Base-by-base conservation (phyloP, 2,888 invertebrate species). In the Eurois occulta region DNA sequence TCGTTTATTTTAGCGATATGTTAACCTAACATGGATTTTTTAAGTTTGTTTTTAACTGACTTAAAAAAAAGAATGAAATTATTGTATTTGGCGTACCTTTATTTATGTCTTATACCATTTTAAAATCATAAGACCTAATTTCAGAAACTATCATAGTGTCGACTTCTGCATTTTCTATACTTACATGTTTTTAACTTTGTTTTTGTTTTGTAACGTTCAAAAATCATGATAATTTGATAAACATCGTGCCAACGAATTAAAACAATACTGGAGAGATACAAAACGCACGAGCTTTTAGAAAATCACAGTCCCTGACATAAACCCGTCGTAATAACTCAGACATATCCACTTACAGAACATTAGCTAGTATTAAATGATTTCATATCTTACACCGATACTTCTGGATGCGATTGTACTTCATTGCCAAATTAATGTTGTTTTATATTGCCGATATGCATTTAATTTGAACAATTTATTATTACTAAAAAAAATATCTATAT, bases 331-430 rank as follows among this genome's bases (percentile, higher is more conserved):
- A 81, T 73, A 78, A 86, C 55, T 72, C 48, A 76, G 38, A 89
- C 88, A 89, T 89, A 87, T 87, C 89, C 76, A 76, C 67, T 55
- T 70, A 81, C 67, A 80, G 43, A 69, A 77, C 55, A 67, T 67
- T 82, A 86, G 78, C 75, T 62, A 81, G 55, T 77, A 68, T 77
- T 62, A 64, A 75, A 75, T 70, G 55, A 77, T 77, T 85, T 80
- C 73, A 80, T 64, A 48, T 78, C 69, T 80, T 77, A 10, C 28
- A 18, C 58, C 32, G 32, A 76, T 79, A 75, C 82, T 89, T 83
- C 76, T 89, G 77, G 46, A 11, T 52, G 48, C 70, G 74, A 86
- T 77, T 88, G 73, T 83, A 88, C 78, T 71, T 74, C 58, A 68
- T 16, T 67, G 48, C 13, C 41, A 84, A 66, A 55, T 43, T 62